These are phyloP conservation scores for Barbus barbus DNA, from an alignment of 2,113 vertebrate genomes.

Conservation along the genomic window DNA sequence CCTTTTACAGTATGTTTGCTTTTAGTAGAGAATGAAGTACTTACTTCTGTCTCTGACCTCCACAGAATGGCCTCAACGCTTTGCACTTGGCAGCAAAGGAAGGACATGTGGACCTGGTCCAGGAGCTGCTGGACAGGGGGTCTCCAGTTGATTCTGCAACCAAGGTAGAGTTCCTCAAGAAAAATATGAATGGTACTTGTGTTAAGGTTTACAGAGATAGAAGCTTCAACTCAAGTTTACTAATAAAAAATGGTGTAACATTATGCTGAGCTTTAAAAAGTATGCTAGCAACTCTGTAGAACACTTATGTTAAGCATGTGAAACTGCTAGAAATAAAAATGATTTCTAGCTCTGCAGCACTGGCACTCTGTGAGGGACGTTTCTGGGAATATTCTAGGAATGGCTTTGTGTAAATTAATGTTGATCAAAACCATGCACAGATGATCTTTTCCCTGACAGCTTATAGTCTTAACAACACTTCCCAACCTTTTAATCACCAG, in stretches of 20 bases:
- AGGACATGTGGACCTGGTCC: constrained; percentile 94
- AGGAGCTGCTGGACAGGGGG: constrained; percentile 91
- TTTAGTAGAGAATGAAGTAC: background rate
- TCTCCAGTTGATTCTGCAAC: constrained; percentile 91
- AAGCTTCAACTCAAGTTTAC: background rate
- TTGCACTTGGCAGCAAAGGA: constrained; percentile 97
- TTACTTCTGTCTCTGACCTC: constrained; percentile 45
- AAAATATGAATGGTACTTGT: background rate
- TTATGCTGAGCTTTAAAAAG: background rate
- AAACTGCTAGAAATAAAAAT: background rate
- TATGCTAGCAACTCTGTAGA: background rate
- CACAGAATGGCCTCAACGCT: constrained; percentile 97
- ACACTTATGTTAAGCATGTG: background rate
- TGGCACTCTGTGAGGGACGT: background rate
- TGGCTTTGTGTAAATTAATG: too few relatives aligned
- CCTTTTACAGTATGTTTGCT: background rate
- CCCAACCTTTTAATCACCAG: too few relatives aligned
- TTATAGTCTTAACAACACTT: background rate
- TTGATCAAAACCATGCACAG: background rate
- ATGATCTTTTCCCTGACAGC: background rate
- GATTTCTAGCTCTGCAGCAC: background rate
- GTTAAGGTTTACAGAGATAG: constrained; percentile 10
- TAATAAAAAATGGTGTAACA: background rate
- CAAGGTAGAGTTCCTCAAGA: constrained; percentile 78
- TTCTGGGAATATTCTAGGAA: background rate